Evolutionary conservation across 2,797 vertebrate species (phyloP).

Genomic region (Enteromius paludinosus): DNA sequence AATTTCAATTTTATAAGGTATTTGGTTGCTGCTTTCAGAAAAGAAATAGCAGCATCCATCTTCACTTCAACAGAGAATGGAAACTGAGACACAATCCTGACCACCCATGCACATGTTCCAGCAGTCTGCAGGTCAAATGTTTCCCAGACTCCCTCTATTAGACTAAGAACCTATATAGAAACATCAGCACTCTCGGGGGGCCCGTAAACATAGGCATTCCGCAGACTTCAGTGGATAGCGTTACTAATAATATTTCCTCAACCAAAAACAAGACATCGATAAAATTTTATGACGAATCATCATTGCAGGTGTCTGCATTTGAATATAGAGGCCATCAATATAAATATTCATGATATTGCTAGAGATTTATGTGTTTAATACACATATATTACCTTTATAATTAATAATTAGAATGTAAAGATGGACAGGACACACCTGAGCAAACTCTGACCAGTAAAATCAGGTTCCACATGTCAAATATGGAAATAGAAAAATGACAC

Average conservation of each 20-base stretch:
- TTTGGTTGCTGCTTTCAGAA: background rate
- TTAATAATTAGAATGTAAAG: background rate
- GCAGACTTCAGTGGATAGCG: background rate
- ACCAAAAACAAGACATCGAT: constrained; percentile 12
- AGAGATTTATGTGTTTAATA: background rate
- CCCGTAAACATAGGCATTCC: background rate
- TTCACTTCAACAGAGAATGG: background rate
- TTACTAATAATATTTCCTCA: constrained; percentile 16
- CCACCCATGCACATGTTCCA: constrained; percentile 30
- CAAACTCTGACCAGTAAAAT: background rate
- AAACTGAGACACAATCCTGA: constrained; percentile 5
- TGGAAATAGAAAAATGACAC: background rate
- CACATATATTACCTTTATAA: background rate
- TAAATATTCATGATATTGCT: background rate
- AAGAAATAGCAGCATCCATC: constrained; percentile 13
- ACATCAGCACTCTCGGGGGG: background rate
- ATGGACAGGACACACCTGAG: background rate
- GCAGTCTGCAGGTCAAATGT: background rate
- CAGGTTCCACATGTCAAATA: background rate
- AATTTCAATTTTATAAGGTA: background rate
- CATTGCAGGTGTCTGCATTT: background rate
- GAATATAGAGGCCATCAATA: background rate
- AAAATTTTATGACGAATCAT: background rate
- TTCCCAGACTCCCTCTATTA: constrained; percentile 5
- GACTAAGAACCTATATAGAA: constrained; percentile 4